These are phyloP conservation scores for Trinorchestia longiramus DNA, from an alignment of 1,140 invertebrate species.

Conservation along the genomic window DNA sequence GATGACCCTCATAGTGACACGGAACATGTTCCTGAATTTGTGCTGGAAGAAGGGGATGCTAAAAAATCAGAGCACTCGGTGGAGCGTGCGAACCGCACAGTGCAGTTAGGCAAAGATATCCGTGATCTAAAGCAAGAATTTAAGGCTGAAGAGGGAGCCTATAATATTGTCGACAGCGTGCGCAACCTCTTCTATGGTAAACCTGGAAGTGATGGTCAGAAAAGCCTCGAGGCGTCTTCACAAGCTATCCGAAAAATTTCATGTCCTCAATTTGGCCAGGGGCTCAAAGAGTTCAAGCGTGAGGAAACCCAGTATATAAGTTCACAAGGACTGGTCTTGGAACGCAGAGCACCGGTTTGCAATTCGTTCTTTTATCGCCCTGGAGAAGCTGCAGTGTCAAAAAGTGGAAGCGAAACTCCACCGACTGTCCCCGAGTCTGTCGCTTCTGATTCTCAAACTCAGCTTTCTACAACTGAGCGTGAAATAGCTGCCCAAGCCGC, in stretches of 20 bases:
- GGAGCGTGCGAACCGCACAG: not conserved
- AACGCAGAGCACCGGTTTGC: not conserved
- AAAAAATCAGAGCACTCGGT: not conserved
- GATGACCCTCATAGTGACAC: not conserved
- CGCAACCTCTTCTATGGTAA: conserved; percentile 32
- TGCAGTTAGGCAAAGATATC: not conserved
- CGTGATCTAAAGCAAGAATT: not conserved
- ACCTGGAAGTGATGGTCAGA: not conserved
- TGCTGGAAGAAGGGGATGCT: not conserved
- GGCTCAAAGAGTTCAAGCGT: not conserved
- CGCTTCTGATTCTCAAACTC: not conserved
- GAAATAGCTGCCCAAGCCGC: conserved; percentile 33
- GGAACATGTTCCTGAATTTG: not conserved
- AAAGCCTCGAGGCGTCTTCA: not conserved
- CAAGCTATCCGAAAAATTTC: not conserved
- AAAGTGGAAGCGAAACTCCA: not conserved
- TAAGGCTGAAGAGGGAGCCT: not conserved
- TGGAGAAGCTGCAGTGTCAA: not conserved
- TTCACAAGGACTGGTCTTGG: not conserved
- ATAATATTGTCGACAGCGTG: not conserved
- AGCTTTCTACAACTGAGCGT: not conserved
- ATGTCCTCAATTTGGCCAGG: conserved; percentile 25
- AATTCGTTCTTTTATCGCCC: conserved; percentile 36
- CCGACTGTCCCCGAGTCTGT: not conserved
- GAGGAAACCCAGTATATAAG: not conserved